Evolutionary conservation across 2,888 invertebrate species (phyloP), one percentile per base, ranked within the genome.

Genomic region (Hirtodrosophila alboralis): DNA sequence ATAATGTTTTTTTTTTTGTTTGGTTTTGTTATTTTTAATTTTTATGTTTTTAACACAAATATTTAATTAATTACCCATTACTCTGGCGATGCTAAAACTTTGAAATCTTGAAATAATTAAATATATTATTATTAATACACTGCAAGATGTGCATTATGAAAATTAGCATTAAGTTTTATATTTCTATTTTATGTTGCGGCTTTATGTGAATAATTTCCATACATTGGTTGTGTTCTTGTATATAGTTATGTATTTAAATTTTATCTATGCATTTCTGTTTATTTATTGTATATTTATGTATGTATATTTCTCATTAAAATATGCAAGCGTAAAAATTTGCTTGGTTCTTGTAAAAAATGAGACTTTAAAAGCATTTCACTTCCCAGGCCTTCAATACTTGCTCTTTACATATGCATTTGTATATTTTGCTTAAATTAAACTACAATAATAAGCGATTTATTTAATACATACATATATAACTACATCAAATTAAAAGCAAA

Each of bases 291-390:
- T 73, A 77, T 60, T 43, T 52, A 48, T 69, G 57, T 62, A 68
- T 75, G 60, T 79, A 78, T 75, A 67, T 65, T 79, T 70, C 51
- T 65, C 77, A 74, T 85, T 81, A 85, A 86, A 85, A 87, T 75
- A 81, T 84, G 81, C 85, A 83, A 86, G 83, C 86, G 56, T 66
- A 68, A 84, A 86, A 86, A 80, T 71, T 68, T 67, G 86, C 84
- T 86, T 81, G 75, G 74, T 76, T 86, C 75, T 83, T 79, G 84
- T 77, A 86, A 83, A 79, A 83, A 86, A 86, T 77, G 81, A 86
- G 81, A 87, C 86, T 87, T 87, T 87, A 87, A 87, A 87, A 87
- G 88, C 88, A 81, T 85, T 84, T 83, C 70, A 65, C 75, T 84
- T 80, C 56, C 84, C 75, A 77, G 77, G 87, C 75, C 67, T 70